A percentile compares a stretch with the other conserved stretches of the same genome.
phyloP scores from a whole-genome alignment of 2,797 vertebrate species.

The Takifugu rubripes region DNA sequence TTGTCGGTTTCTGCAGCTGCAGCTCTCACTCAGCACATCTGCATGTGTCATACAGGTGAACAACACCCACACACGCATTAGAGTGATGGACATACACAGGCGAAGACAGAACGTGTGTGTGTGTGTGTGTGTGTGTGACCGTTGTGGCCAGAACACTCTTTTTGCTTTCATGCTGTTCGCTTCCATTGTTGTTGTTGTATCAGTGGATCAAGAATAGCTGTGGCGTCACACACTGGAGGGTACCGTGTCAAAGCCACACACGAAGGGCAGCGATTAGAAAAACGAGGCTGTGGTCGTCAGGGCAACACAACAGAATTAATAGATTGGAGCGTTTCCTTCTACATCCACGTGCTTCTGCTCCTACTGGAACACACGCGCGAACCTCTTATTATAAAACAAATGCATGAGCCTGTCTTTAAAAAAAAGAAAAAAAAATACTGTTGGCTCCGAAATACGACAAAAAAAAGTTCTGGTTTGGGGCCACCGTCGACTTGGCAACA shows the following conservation, averaged over 20 bases:
- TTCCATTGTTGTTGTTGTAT: too few relatives aligned
- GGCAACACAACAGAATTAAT: slow-evolving; percentile 25
- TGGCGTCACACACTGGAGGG: too few relatives aligned
- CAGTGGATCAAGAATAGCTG: too few relatives aligned
- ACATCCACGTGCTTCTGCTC: too few relatives aligned
- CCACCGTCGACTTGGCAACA: slow-evolving; percentile 54
- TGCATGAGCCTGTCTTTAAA: too few relatives aligned
- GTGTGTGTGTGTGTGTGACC: slow-evolving; percentile 12
- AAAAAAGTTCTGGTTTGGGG: slow-evolving; percentile 43
- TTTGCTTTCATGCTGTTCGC: too few relatives aligned
- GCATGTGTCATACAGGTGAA: slow-evolving; percentile 43
- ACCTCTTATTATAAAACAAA: too few relatives aligned
- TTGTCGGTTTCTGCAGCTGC: slow-evolving; percentile 30
- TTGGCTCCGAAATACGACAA: slow-evolving; percentile 33
- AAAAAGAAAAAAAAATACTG: slow-evolving; percentile 9
- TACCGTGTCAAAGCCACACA: too few relatives aligned
- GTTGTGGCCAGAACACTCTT: neutral
- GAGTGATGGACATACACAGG: too few relatives aligned
- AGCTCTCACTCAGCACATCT: slow-evolving; percentile 51
- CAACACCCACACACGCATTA: slow-evolving; percentile 5
- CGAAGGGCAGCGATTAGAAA: too few relatives aligned
- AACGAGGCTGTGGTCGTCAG: neutral
- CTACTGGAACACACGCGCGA: too few relatives aligned
- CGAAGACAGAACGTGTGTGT: slow-evolving; percentile 8
- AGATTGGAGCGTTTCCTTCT: neutral